A percentile compares a stretch with the other conserved stretches of the same genome.
phyloP scores from a whole-genome alignment of 2,797 vertebrate species.

The Echeneis naucrates region DNA sequence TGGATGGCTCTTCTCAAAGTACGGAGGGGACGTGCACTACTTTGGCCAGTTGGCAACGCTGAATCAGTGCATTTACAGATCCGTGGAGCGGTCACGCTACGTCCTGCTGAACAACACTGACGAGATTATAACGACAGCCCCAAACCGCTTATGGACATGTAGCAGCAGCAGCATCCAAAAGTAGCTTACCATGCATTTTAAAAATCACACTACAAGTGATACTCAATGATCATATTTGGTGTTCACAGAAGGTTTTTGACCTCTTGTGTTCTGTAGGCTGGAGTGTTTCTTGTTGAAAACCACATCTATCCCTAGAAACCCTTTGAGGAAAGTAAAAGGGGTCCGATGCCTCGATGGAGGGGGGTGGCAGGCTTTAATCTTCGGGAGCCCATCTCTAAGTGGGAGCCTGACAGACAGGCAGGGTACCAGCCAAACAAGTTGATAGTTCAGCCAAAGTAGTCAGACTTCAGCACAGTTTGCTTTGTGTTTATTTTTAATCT shows the following conservation, averaged over 20 bases:
- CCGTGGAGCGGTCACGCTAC: conserved; percentile 73
- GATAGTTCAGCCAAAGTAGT: conserved; percentile 45
- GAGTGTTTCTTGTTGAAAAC: conserved; percentile 78
- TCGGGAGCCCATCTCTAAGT: conserved; percentile 51
- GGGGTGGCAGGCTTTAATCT: conserved; percentile 62
- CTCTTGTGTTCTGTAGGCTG: not conserved
- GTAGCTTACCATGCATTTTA: too few relatives aligned
- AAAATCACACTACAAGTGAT: too few relatives aligned
- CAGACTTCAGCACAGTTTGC: not conserved
- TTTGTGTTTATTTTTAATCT: not conserved
- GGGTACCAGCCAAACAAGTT: conserved; percentile 36
- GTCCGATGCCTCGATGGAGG: conserved; percentile 49
- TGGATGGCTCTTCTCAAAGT: conserved; percentile 36
- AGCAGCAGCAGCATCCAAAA: conserved; percentile 54
- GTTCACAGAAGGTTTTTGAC: not conserved
- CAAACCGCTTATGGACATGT: conserved; percentile 54
- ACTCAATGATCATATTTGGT: not conserved
- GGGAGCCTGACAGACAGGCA: conserved; percentile 5
- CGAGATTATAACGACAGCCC: conserved; percentile 72
- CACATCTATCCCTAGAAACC: conserved; percentile 72
- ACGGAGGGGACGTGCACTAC: conserved; percentile 74
- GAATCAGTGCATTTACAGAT: conserved; percentile 78
- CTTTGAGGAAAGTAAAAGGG: conserved; percentile 35
- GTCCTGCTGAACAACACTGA: conserved; percentile 77
- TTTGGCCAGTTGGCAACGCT: conserved; percentile 75